phyloP scores from a whole-genome alignment of 2,113 vertebrate species.

The Procavia capensis region DNA sequence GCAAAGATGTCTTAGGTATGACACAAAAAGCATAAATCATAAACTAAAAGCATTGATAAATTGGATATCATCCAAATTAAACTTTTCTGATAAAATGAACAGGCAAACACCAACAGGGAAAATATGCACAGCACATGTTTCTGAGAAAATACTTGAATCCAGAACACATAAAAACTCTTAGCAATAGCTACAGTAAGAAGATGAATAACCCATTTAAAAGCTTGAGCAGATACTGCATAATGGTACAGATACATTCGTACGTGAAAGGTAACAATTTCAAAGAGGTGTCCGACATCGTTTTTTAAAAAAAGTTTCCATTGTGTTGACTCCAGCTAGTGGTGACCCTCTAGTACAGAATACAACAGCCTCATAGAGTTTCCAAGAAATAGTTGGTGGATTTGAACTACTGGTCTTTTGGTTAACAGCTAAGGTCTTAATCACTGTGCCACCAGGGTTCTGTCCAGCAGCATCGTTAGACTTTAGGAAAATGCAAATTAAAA shows the following conservation, averaged over 20 bases:
- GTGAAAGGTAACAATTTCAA: not conserved
- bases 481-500: not conserved
- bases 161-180: not conserved
- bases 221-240: not conserved
- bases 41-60: constrained; percentile 13
- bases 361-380: no score
- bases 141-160: not conserved
- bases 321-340: no score
- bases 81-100: constrained; percentile 42
- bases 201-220: not conserved
- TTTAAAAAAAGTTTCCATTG: no score
- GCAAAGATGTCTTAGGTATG: constrained; percentile 30
- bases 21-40: not conserved
- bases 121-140: not conserved
- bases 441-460: no score
- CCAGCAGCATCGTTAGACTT: not conserved
- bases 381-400: no score
- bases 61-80: not conserved
- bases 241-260: no score
- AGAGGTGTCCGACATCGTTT: not conserved
- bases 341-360: no score
- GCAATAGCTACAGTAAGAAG: not conserved
- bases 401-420: no score
- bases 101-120: not conserved
- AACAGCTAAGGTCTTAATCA: no score